Evolutionary conservation across 2,797 vertebrate genomes (phyloP), one percentile per base, ranked within the genome.

Genomic region (Sarcoramphus papa): DNA sequence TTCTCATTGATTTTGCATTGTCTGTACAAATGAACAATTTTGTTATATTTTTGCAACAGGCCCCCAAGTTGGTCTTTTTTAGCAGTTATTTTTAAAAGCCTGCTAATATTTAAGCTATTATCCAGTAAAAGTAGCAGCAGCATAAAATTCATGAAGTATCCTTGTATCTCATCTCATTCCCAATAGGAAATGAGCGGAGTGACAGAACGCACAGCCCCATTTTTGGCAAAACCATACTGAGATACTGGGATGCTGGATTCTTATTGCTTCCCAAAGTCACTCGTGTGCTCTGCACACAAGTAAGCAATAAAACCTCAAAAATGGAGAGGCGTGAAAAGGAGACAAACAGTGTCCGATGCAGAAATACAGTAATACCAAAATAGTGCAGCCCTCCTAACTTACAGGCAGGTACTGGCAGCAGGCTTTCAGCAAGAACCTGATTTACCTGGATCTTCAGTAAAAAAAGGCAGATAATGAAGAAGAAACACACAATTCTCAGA

Each of bases 1-100:
- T 70, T 90, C 62, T 56, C 82, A n/a, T 13, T 94, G 87, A 90
- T 85, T 94, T 85, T 45, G 68, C 69, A 77, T 93, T 93, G 86
- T 97, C 72, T 88, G 47, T 31, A 48, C 31, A 90, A 95, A 92
- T 23, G 25, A 87, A 80, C 41, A 40, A 14, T 60, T 85, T 27
- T 5, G 25, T 48, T 56, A 4, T 18, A 48, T 65, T 77, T 96
- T 79, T 77, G 69, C 33, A 93, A 69, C 27, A 2, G 16, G 48
- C 2, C 50, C 59, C 31, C 31, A 68, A 14, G 43, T 20, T 78
- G 40, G 62, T 57, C 7, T 4, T 63, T 63, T 72, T 48, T 37
- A 75, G 64, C 24, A 37, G 85, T 84, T 91, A 62, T 75, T 93
- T 95, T 94, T 72, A 69, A 94, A 91, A 90, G 53, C 7, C 35